Evolutionary conservation across 2,888 invertebrate species (phyloP).

Genomic region (Drosophila leonis): DNA sequence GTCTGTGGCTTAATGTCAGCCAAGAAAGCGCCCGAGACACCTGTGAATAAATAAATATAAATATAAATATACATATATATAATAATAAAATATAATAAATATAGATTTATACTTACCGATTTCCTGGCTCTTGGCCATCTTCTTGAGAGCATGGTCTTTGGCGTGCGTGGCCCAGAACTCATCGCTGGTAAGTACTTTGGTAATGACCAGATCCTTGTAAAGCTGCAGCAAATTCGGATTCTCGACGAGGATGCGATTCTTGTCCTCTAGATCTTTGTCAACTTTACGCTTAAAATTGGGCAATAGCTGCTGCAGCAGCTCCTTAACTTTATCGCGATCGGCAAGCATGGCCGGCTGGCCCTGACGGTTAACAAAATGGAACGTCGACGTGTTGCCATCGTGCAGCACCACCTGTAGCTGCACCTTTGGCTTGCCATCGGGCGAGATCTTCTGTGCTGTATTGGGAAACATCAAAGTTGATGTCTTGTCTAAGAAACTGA

Average conservation of each 20-base stretch:
- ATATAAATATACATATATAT: too few relatives aligned
- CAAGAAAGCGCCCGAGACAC: conserved; percentile 91
- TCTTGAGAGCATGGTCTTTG: conserved; percentile 90
- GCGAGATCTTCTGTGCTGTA: conserved; percentile 97
- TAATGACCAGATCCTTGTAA: conserved; percentile 98
- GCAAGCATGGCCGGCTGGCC: conserved; percentile 93
- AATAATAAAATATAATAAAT: too few relatives aligned
- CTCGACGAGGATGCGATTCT: conserved; percentile 94
- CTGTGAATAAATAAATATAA: conserved; percentile 77
- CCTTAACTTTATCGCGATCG: conserved; percentile 97
- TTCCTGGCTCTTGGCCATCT: conserved; percentile 91
- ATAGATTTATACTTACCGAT: conserved; percentile 88
- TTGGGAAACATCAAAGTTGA: background rate
- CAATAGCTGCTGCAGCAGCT: conserved; percentile 94
- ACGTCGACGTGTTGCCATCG: conserved; percentile 97
- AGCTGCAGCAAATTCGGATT: conserved; percentile 96
- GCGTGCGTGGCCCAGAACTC: conserved; percentile 99
- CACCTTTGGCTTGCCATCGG: conserved; percentile 98
- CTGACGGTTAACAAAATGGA: conserved; percentile 97
- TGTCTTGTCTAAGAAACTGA: background rate
- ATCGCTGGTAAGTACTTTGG: conserved; percentile 97
- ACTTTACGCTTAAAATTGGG: conserved; percentile 97
- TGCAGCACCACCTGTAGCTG: conserved; percentile 98
- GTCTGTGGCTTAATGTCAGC: conserved; percentile 98
- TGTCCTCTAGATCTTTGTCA: conserved; percentile 95